Base-by-base conservation (phyloP, 2,113 vertebrate genomes). In the Poicephalus meyeri region DNA sequence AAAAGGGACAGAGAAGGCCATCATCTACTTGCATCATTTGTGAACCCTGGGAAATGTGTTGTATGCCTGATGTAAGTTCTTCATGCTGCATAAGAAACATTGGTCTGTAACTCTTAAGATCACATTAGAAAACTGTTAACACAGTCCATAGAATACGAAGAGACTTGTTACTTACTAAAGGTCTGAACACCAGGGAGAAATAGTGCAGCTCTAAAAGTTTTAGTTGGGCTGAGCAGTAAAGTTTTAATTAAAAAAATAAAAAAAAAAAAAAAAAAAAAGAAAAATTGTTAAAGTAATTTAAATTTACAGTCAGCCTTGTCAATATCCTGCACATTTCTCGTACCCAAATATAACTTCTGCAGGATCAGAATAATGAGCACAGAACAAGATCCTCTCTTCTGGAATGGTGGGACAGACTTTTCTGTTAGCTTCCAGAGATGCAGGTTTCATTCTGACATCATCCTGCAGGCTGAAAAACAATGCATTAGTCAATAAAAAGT, bases 51-150 rank as follows among this genome's bases (percentile, higher is more conserved):
- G 53, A 90, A n/a, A 69, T 39, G 33, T 66, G 65, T 80, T 88
- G 25, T 35, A 49, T 80, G 49, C 64, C 49, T 92, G 26, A 35
- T 68, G 44, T 46, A 84, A 21, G 35, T 58, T 91, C 70, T 72
- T 95, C 86, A 52, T 79, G 55, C 64, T 52, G 39, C 13, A 49
- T 91, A 72, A 85, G 83, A 93, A 92, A 87, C 80, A 52, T 11
- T 81, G 77, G 42, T 42, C 60, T 92, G 33, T 55, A 81, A 55
- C 94, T 86, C 13, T 47, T 39, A 33, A 84, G 69, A 91, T 55
- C 86, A 92, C 89, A 70, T 92, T 50, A 55, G 77, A 94, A 50
- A 74, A 58, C 80, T 92, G 46, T 86, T 86, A 84, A 55, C 73
- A 60, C 17, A 91, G 55, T 47, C 55, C 47, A 19, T 74, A 86